Percentiles rank a stretch among this genome's conserved stretches.
Conservation (phyloP, 2,113 vertebrate genomes). For the Neolamprologus hecqui region DNA sequence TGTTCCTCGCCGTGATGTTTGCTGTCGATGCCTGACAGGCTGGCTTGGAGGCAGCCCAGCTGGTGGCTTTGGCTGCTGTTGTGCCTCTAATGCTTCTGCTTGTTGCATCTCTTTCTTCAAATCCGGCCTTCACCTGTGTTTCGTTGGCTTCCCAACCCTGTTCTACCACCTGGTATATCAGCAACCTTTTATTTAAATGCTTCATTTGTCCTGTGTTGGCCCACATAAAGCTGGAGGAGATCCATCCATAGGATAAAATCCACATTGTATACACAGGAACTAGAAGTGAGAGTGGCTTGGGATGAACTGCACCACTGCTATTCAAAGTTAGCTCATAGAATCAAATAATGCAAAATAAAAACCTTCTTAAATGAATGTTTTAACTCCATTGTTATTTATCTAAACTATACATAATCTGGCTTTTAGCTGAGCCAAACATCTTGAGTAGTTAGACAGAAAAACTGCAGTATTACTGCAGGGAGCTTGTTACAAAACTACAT, state of each 20-base stretch:
- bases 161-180: background rate
- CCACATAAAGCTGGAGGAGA: too few species aligned
- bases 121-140: background rate
- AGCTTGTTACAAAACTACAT: background rate
- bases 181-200: background rate
- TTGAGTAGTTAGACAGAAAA: background rate
- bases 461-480: background rate
- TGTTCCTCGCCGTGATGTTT: background rate
- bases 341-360: background rate
- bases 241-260: background rate
- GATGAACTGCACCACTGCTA: background rate
- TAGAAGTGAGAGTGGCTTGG: background rate
- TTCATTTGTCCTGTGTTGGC: too few species aligned
- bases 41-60: background rate
- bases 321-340: background rate
- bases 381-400: background rate
- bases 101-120: background rate
- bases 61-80: background rate
- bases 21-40: background rate
- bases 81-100: background rate
- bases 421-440: background rate
- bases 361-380: background rate
- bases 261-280: background rate
- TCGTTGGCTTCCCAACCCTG: accelerated
- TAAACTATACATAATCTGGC: background rate